phyloP scores from a whole-genome alignment of 2,797 vertebrate genomes.

The Labeo calbasu region DNA sequence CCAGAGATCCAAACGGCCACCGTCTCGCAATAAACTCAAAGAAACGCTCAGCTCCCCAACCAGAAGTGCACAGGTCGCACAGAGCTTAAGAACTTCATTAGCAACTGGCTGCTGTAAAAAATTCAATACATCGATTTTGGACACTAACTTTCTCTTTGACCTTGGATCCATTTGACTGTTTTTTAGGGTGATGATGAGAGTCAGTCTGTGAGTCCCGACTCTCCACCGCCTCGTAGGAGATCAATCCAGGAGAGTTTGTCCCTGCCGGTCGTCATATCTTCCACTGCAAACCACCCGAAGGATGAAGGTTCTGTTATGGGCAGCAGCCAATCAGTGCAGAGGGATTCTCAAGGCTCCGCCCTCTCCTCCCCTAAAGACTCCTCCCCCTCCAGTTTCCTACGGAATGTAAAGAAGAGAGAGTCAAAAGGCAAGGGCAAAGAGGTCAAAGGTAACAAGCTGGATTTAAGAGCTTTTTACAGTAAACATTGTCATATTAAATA shows the following conservation, averaged over 20 bases:
- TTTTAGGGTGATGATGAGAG: conserved; percentile 77
- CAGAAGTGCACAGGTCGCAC: conserved; percentile 75
- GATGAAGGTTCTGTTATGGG: conserved; percentile 63
- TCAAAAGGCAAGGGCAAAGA: conserved; percentile 85
- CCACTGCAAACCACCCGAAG: conserved; percentile 69
- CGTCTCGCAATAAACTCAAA: conserved; percentile 87
- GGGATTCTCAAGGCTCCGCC: conserved; percentile 71
- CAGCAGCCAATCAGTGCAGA: conserved; percentile 78
- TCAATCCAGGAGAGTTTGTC: conserved; percentile 80
- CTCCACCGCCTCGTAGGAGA: conserved; percentile 68
- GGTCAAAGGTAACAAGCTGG: conserved; percentile 77
- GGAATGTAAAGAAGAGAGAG: conserved; percentile 85
- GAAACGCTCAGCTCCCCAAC: conserved; percentile 72
- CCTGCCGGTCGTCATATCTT: conserved; percentile 73
- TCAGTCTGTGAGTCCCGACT: conserved; percentile 67
- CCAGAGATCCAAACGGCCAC: conserved; percentile 87
- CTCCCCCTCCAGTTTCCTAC: conserved; percentile 73
- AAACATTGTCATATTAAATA: background rate
- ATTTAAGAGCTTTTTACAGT: background rate
- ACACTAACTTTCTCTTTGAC: background rate
- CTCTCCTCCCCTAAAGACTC: conserved; percentile 77
- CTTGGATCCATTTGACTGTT: conserved; percentile 50
- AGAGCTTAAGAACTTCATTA: background rate
- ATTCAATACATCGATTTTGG: background rate
- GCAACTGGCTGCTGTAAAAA: background rate